phyloP scores from a whole-genome alignment of 2,888 invertebrate species.

The Cylindroiulus punctatus region DNA sequence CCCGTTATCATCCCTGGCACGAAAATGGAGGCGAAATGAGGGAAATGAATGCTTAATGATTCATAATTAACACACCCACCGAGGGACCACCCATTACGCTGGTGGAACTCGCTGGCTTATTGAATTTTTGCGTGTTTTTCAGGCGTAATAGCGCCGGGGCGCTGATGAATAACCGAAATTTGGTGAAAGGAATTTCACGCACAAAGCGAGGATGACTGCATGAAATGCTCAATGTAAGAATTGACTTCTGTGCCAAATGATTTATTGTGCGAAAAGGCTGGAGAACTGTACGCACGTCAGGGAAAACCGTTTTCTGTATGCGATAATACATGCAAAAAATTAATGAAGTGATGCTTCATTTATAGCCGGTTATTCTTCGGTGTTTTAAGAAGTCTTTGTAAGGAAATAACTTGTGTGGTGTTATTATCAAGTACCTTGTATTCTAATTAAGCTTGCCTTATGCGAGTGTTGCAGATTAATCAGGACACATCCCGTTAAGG shows the following conservation, averaged over 20 bases:
- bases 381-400: no score
- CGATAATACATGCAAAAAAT: no score
- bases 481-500: no score
- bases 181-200: slow-evolving; percentile 2
- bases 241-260: neutral
- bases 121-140: slow-evolving; percentile 5
- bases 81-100: neutral
- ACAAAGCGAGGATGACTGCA: neutral
- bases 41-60: slow-evolving; percentile 34
- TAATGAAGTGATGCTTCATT: no score
- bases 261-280: neutral
- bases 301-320: no score
- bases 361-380: no score
- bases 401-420: no score
- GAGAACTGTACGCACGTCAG: no score
- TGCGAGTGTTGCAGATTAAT: no score
- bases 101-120: neutral
- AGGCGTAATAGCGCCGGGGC: neutral
- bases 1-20: slow-evolving; percentile 31
- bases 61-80: slow-evolving; percentile 23
- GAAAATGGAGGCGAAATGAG: slow-evolving; percentile 31
- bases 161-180: slow-evolving; percentile 15
- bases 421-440: no score
- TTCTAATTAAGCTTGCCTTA: no score
- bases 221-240: neutral